Base-by-base conservation (phyloP, 2,888 invertebrate species). In the Coremacera marginata region DNA sequence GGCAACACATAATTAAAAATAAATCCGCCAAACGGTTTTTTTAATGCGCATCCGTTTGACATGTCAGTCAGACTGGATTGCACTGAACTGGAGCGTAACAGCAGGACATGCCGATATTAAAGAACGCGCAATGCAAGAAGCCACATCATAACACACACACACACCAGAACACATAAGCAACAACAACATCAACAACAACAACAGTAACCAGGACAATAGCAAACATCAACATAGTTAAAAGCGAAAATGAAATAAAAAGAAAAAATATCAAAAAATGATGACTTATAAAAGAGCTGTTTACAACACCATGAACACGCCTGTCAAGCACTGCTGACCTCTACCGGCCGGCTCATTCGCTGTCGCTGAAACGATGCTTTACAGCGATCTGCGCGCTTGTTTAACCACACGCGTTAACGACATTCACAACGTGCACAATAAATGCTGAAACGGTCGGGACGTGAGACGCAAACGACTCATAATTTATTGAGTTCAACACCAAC, bases 221-320 rank as follows among this genome's bases (percentile, higher is more conserved):
- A 31, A n/a, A 55, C 49, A 49, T 67, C 49, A 67, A 67, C 25
- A 25, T 60, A 60, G 49, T 27, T 62, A 73, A 73, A 73, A 63
- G n/a, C 19, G 49, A 16, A 63, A 49, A 27, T 73, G 72, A 62
- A 62, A 44, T 63, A 63, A 73, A 73, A 44, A 62, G 31, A 51
- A 60, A 51, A 73, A 73, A 73, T 22, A 25, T 62, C 16, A 62
- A 25, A 67, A 74, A 74, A 67, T 74, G 55, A 67, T 74, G 27
- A 55, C 37, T 67, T 74, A 74, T 65, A 74, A 74, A 74, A 65
- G 74, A 67, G 55, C 52, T 62, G 55, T 74, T 74, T 74, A 74
- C 74, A 74, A 22, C 74, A 14, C 49, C 60, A 60, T 62, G 57
- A 49, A 72, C 60, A 55, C 19, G 52, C 14, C 49, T 67, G 22